These are phyloP conservation scores for Regulus satrapa DNA, from an alignment of 2,113 vertebrate genomes.

Conservation along the genomic window DNA sequence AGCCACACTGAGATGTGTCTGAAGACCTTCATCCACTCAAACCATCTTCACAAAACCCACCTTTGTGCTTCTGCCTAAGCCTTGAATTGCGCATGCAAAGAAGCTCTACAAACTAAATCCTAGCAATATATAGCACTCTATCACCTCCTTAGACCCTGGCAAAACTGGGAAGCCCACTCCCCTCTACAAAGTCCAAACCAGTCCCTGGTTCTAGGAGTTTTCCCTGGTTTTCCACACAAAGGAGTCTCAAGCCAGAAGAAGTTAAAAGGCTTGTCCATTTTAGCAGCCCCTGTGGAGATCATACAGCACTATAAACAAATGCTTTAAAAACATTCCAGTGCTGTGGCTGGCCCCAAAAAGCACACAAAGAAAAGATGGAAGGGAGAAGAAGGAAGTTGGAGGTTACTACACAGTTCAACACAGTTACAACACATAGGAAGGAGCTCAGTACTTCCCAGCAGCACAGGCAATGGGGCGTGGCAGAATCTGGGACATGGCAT, in stretches of 20 bases:
- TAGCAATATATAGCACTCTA: not conserved
- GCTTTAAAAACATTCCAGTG: not conserved
- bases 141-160: not conserved
- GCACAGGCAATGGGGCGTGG: fast-evolving
- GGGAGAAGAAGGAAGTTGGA: constrained; percentile 15
- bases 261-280: not conserved
- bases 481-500: not conserved
- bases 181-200: not conserved
- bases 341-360: not conserved
- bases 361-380: not conserved
- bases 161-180: not conserved
- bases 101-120: not conserved
- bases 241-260: not conserved
- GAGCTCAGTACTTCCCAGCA: not conserved
- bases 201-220: not conserved
- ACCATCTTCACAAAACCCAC: not conserved
- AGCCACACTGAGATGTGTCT: not conserved
- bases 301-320: not conserved
- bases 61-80: not conserved
- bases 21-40: not conserved
- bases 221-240: not conserved
- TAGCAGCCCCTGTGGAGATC: not conserved
- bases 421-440: not conserved
- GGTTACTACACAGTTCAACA: not conserved
- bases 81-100: not conserved